Conservation (phyloP, 2,888 invertebrate species). For the Sinotaia quadrata region DNA sequence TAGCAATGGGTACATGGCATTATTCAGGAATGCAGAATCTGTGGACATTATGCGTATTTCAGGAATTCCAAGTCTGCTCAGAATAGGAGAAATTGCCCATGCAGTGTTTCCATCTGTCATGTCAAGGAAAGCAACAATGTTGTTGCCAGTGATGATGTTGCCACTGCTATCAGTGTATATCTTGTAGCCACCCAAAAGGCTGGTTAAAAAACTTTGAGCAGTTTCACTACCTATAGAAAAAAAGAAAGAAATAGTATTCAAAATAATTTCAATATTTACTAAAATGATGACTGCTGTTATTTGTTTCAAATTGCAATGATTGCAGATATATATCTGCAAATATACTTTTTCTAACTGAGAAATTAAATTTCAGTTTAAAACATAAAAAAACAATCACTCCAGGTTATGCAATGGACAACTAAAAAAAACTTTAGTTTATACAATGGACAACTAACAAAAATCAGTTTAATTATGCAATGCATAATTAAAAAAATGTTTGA, state of each 20-base stretch:
- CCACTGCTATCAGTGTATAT: slow-evolving; percentile 42
- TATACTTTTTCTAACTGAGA: too few species aligned
- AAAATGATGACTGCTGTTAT: too few species aligned
- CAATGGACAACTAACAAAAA: too few species aligned
- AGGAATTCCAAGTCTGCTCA: slow-evolving; percentile 75
- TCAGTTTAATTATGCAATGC: too few species aligned
- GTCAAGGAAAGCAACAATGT: slow-evolving; percentile 55
- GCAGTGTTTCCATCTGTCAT: slow-evolving; percentile 23
- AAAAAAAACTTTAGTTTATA: too few species aligned
- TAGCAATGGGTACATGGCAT: slow-evolving; percentile 49
- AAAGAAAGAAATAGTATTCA: too few species aligned
- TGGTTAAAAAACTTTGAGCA: slow-evolving; percentile 50
- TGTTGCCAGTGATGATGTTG: slow-evolving; percentile 48
- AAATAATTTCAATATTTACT: too few species aligned
- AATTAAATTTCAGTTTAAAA: too few species aligned
- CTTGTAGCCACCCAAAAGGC: slow-evolving; percentile 50
- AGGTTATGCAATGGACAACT: too few species aligned
- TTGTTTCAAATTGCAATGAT: too few species aligned
- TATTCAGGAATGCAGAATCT: slow-evolving; percentile 37
- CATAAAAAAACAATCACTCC: too few species aligned
- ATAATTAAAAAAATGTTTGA: too few species aligned
- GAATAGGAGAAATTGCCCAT: slow-evolving; percentile 52
- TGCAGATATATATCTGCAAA: neutral
- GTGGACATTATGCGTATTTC: slow-evolving; percentile 68
- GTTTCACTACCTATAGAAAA: slow-evolving; percentile 40